phyloP scores from a whole-genome alignment of 1,140 invertebrate genomes.

The Caenorhabditis brenneri region DNA sequence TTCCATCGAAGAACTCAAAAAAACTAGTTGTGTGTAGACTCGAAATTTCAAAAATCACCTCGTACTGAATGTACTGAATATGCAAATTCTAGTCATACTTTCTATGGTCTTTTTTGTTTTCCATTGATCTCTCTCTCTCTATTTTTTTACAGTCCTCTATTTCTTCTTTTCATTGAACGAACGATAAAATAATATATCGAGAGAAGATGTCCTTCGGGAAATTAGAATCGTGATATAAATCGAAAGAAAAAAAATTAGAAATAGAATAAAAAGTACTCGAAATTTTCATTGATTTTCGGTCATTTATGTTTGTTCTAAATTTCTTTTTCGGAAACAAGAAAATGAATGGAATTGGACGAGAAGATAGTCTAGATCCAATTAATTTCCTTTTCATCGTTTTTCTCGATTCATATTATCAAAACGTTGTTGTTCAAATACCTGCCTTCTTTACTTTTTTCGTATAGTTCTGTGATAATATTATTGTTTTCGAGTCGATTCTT shows the following conservation, averaged over 20 bases:
- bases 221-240: not conserved
- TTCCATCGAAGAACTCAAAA: too few species aligned
- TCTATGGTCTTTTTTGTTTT: too few species aligned
- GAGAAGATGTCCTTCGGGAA: not conserved
- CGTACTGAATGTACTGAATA: not conserved
- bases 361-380: constrained; percentile 32
- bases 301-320: not conserved
- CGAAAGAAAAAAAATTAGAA: not conserved
- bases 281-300: constrained; percentile 35
- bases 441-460: too few species aligned
- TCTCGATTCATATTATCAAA: not conserved
- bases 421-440: not conserved
- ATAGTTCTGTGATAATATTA: too few species aligned
- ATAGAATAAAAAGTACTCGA: not conserved
- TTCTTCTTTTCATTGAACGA: not conserved
- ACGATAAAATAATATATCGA: not conserved
- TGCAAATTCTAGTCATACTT: not conserved
- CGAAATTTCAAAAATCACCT: not conserved
- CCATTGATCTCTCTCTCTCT: not conserved
- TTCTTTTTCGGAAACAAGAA: not conserved
- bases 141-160: too few species aligned
- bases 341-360: not conserved
- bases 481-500: too few species aligned
- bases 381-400: not conserved
- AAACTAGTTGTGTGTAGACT: not conserved